Conservation (phyloP, 53 echinoderm and acorn worm genomes). For the Paracentrotus lividus region DNA sequence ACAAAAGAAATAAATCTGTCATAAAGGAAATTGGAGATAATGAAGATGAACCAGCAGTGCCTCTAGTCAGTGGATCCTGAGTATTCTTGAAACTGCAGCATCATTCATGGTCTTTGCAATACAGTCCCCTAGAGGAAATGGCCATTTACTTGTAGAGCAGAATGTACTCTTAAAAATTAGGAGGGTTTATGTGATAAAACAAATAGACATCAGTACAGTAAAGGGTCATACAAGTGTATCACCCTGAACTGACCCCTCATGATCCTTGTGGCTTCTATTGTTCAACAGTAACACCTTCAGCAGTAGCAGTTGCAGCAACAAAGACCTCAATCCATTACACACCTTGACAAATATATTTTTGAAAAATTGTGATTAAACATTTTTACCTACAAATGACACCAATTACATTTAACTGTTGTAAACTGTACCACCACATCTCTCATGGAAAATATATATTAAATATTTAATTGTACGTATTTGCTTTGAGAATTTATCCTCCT, state of each 20-base stretch:
- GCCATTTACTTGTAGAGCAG: too few species aligned
- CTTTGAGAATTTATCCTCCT: background rate
- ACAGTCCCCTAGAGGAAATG: background rate
- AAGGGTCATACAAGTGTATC: background rate
- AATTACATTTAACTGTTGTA: background rate
- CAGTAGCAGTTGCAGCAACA: too few species aligned
- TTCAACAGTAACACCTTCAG: too few species aligned
- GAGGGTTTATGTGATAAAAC: background rate
- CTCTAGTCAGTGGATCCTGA: background rate
- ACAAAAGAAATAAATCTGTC: background rate
- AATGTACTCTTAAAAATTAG: background rate
- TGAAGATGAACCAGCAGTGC: background rate
- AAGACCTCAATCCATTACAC: too few species aligned
- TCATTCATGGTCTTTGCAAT: background rate
- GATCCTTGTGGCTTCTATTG: too few species aligned
- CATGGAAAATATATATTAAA: background rate
- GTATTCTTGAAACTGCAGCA: background rate
- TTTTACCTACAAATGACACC: background rate
- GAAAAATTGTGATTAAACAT: background rate
- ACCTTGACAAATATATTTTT: too few species aligned
- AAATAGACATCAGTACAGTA: background rate
- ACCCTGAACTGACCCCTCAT: background rate
- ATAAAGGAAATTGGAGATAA: constrained; percentile 28
- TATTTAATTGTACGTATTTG: background rate
- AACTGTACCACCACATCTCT: background rate